Percentiles rank a stretch among this genome's conserved stretches.
These are phyloP conservation scores for Grus americana DNA, from an alignment of 2,113 vertebrate species.

Conservation along the genomic window DNA sequence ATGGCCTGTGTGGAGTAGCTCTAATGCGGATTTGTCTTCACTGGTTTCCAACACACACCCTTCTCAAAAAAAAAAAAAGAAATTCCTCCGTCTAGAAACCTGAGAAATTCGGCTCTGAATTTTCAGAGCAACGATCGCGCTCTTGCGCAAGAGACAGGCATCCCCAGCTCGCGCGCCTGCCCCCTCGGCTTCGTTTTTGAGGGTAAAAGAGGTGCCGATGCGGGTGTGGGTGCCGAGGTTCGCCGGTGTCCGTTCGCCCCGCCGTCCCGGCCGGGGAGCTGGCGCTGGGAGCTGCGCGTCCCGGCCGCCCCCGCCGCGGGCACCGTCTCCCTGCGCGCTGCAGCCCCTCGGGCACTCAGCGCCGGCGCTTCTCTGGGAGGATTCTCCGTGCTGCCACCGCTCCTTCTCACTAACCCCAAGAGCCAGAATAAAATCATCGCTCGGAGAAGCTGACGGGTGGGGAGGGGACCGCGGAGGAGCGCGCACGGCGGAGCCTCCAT, in stretches of 20 bases:
- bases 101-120: not conserved
- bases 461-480: not conserved
- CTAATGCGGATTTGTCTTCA: not conserved
- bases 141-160: not conserved
- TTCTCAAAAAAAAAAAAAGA: rapidly evolving
- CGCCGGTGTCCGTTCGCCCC: not conserved
- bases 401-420: not conserved
- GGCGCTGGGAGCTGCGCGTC: not conserved
- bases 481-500: not conserved
- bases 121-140: not conserved
- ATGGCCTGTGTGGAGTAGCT: not conserved
- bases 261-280: not conserved
- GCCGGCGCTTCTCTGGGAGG: not conserved
- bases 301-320: too few relatives aligned
- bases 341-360: not conserved
- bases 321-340: not conserved
- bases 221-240: too few relatives aligned
- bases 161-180: not conserved
- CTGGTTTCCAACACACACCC: not conserved
- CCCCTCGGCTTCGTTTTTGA: not conserved
- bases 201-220: rapidly evolving
- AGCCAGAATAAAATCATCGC: not conserved
- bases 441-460: not conserved
- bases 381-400: not conserved
- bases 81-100: not conserved